Evolutionary conservation across 2,888 invertebrate genomes (phyloP).

Genomic region (Siphlonurus alternatus): DNA sequence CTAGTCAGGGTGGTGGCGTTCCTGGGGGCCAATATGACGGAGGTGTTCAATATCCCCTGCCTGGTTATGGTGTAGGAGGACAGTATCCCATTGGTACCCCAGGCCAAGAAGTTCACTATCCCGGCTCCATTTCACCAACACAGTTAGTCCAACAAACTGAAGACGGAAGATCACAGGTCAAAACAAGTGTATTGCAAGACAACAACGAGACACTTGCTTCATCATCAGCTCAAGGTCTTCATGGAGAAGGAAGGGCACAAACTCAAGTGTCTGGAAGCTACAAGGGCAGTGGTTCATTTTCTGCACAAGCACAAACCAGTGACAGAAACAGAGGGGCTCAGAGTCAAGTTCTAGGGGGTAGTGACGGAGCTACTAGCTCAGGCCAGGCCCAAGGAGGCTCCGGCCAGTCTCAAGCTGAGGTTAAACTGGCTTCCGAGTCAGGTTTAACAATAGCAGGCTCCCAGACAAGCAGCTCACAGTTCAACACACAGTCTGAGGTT

Average conservation of each 20-base stretch:
- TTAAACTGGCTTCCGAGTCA: constrained; percentile 54
- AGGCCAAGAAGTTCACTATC: neutral
- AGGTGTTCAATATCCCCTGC: neutral
- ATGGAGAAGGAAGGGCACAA: constrained; percentile 56
- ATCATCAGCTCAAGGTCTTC: constrained; percentile 60
- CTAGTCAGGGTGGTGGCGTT: neutral
- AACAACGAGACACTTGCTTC: constrained; percentile 51
- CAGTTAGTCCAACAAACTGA: constrained; percentile 22
- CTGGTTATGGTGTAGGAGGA: neutral
- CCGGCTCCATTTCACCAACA: neutral
- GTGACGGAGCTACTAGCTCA: constrained; percentile 55
- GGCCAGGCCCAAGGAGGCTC: constrained; percentile 57
- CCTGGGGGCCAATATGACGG: neutral
- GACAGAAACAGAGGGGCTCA: constrained; percentile 56
- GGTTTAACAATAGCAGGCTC: constrained; percentile 60
- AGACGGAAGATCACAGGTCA: constrained; percentile 57
- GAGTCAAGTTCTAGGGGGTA: constrained; percentile 45
- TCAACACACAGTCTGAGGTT: constrained; percentile 63
- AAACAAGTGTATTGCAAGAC: constrained; percentile 39
- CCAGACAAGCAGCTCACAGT: constrained; percentile 54
- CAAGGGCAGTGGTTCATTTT: constrained; percentile 58
- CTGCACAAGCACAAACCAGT: constrained; percentile 64
- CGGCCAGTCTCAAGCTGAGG: constrained; percentile 61
- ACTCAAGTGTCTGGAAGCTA: constrained; percentile 71
- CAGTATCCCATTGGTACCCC: neutral